Percentiles rank a stretch among this genome's conserved stretches.
These are phyloP conservation scores for Pangasius sanitwongsei DNA, from an alignment of 2,797 vertebrate species.

Conservation along the genomic window DNA sequence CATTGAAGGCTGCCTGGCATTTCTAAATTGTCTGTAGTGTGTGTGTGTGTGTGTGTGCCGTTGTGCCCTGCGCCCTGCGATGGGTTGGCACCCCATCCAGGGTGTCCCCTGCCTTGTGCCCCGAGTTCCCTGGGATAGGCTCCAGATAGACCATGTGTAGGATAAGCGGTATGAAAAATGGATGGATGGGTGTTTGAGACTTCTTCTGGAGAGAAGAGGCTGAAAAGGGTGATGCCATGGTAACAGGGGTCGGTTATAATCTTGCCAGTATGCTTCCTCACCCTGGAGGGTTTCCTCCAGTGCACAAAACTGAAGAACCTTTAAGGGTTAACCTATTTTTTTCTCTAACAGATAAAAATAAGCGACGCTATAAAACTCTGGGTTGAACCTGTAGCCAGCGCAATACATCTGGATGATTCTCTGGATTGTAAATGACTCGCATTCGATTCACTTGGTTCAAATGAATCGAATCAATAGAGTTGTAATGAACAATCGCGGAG, in stretches of 20 bases:
- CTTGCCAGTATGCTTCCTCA: neutral
- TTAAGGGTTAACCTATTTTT: neutral
- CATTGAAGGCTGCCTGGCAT: too few relatives aligned
- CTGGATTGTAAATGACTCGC: neutral
- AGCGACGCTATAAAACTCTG: neutral
- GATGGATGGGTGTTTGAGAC: neutral
- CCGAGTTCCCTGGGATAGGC: too few relatives aligned
- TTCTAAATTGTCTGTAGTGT: too few relatives aligned
- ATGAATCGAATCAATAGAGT: slow-evolving; percentile 1
- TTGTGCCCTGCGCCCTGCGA: too few relatives aligned
- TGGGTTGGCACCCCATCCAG: too few relatives aligned
- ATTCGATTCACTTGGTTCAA: slow-evolving; percentile 1
- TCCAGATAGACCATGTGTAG: too few relatives aligned
- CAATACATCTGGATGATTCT: neutral
- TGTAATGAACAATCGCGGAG: neutral
- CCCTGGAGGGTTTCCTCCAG: neutral
- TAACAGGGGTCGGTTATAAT: neutral
- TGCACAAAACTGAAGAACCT: neutral
- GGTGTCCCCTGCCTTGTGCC: too few relatives aligned
- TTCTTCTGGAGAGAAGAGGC: neutral
- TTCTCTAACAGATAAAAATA: neutral
- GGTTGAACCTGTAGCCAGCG: neutral
- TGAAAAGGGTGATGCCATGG: slow-evolving; percentile 4
- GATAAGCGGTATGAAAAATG: too few relatives aligned
- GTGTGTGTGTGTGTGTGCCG: too few relatives aligned